Evolutionary conservation across 2,888 invertebrate genomes (phyloP), one percentile per base, ranked within the genome.

Genomic region (Globia sparganii): DNA sequence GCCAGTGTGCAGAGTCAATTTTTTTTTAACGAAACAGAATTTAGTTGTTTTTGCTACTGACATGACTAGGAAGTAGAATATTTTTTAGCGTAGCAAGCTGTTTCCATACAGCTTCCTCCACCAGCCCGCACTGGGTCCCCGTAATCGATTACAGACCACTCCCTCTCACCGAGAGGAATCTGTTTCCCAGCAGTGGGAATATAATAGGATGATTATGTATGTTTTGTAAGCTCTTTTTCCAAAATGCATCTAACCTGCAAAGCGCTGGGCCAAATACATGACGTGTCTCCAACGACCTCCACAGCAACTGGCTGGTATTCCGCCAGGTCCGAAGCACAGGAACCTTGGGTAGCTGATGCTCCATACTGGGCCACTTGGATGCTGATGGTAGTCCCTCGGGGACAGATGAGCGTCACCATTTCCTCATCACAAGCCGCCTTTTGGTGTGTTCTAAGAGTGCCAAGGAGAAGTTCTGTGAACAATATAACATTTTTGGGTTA

Each of bases 391-490:
- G 99, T 99, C 72, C 99, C 99, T 67, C 98, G 97, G 46, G 99
- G 99, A 95, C 99, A 99, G 91, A 98, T 98, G 83, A 99, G 97
- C 69, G 98, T 97, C 93, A 99, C 98, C 93, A 97, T 97, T 91
- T 99, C 98, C 83, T 98, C 98, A 96, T 99, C 99, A 95, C 99
- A 99, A 72, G 99, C 99, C 69, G 98, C 98, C 86, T 98, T 98
- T 93, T 99, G 98, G 95, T 99, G 99, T 66, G 99, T 99, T 91
- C 98, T 97, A 89, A 99, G 97, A 49, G 99, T 99, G 88, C 99
- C 99, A 90, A 99, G 98, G 89, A 99, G 97, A 87, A 99, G 97
- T 93, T 98, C 99, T 99, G 97, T 87, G 95, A 72, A 89, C 81
- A 90, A 89, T 31, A 31, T 1, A 0, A 53, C 11, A n/a, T n/a